Evolutionary conservation across 1,140 invertebrate genomes (phyloP), one percentile per base, ranked within the genome.

Genomic region (Paramacrobiotus metropolitanus): DNA sequence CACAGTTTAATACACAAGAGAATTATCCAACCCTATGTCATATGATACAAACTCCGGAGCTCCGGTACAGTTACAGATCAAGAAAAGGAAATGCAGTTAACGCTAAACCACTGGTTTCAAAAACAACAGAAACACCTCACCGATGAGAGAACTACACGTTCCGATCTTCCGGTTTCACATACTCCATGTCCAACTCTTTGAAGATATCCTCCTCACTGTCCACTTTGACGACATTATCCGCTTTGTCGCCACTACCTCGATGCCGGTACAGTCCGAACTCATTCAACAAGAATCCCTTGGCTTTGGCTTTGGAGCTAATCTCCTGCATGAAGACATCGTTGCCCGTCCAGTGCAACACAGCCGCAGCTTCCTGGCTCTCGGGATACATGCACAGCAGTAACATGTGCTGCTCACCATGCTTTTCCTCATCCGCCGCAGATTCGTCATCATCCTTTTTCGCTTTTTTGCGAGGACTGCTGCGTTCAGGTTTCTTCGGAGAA

Each of bases 191-290:
- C 48, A 55, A 24, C 15, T 15, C 48, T 28, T 24, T 55, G 48
- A 55, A 55, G 15, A 55, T 55, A 28, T 55, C 48, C 4, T 15
- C 48, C 48, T 55, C 48, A 24, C 48, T 55, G 48, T 55, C 28
- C 4, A 55, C 24, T 24, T 15, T 55, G 48, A 55, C 48, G 4
- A 24, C 24, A 40, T n/a, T n/a, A 20, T 55, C 48, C 15, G 48
- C 48, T 20, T 9, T 4, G 9, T 9, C 48, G 9, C 15, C 28
- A 55, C 48, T 24, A 4, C 4, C 24, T 4, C 48, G 48, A 55
- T 24, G 15, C 9, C 24, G 15, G 28, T 55, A 24, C 48, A 55
- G 48, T 20, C 48, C 48, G 24, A 20, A 55, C 24, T 55, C 48
- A 24, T 55, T 55, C 48, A 55, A 24, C 48, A 20, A 9, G 48